Base-by-base conservation (phyloP, 2,888 invertebrate species). In the Cerastis rubricosa region DNA sequence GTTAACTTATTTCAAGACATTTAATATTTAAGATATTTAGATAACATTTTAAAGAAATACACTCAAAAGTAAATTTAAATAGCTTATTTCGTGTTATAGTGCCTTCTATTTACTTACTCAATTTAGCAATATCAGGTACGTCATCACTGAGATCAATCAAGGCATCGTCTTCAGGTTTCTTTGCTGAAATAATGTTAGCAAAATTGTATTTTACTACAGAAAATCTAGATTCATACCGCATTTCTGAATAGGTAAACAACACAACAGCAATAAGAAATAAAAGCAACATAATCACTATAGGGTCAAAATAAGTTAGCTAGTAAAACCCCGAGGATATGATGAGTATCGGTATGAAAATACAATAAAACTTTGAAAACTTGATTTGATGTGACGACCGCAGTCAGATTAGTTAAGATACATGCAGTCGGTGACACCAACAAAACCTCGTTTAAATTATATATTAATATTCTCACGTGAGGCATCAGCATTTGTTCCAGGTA, bases 71-170 rank as follows among this genome's bases (percentile, higher is more conserved):
- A n/a, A n/a, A n/a, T n/a, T n/a, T n/a, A n/a, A n/a, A n/a, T n/a
- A n/a, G n/a, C 35, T 35, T 35, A 35, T 35, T 35, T 35, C 35
- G 35, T 35, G 35, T 35, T 35, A 2, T 35, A 35, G 35, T 35
- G 35, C 35, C n/a, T n/a, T n/a, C n/a, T n/a, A 6, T 74, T 63
- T 40, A 94, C 95, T 96, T 88, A 96, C 96, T 93, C 54, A 95
- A 90, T 90, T 94, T 94, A 74, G 94, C 92, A 80, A 97, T 90
- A 83, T 96, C 96, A 22, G 97, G 97, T 61, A 97, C 94, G 78
- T 98, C 98, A 81, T 98, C 98, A 66, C 98, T 98, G 86, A 98
- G 97, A 94, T 98, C 98, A 87, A 98, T 98, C 64, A 98, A 95
- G 22, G 98, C 98, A 84, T 98, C 98, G 78, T 97, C 97, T 71